A percentile compares a stretch with the other conserved stretches of the same genome.
These are phyloP conservation scores for Acrocephalus arundinaceus DNA, from an alignment of 2,113 vertebrate species.

Conservation along the genomic window DNA sequence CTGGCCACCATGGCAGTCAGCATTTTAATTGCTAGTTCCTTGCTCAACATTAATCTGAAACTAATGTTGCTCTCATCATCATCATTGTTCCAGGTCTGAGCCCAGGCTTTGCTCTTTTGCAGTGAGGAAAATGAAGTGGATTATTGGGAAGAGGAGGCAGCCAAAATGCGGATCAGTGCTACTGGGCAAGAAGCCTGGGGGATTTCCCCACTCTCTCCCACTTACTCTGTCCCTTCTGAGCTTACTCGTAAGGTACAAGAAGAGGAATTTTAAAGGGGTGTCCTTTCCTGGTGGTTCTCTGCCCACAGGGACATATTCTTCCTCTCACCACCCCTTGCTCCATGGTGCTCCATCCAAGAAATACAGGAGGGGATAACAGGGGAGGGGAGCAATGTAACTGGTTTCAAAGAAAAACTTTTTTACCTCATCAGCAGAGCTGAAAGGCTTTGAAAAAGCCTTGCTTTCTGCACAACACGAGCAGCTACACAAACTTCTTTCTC, in stretches of 20 bases:
- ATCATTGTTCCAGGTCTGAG: not conserved
- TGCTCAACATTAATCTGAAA: not conserved
- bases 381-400: not conserved
- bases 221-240: not conserved
- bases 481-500: not conserved
- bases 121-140: not conserved
- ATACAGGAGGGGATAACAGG: not conserved
- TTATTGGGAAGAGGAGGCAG: not conserved
- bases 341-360: not conserved
- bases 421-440: slow-evolving; percentile 23
- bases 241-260: not conserved
- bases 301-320: not conserved
- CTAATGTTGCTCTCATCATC: not conserved
- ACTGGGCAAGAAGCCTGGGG: not conserved
- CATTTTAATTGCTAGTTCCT: not conserved
- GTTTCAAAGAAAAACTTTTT: slow-evolving; percentile 27
- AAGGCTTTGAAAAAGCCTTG: not conserved
- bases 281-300: not conserved
- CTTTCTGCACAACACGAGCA: not conserved
- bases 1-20: fast-evolving
- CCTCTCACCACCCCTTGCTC: not conserved
- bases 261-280: not conserved
- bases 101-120: not conserved
- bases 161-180: not conserved
- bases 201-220: not conserved